phyloP scores from a whole-genome alignment of 2,888 invertebrate species.

The Hypsopygia costalis region DNA sequence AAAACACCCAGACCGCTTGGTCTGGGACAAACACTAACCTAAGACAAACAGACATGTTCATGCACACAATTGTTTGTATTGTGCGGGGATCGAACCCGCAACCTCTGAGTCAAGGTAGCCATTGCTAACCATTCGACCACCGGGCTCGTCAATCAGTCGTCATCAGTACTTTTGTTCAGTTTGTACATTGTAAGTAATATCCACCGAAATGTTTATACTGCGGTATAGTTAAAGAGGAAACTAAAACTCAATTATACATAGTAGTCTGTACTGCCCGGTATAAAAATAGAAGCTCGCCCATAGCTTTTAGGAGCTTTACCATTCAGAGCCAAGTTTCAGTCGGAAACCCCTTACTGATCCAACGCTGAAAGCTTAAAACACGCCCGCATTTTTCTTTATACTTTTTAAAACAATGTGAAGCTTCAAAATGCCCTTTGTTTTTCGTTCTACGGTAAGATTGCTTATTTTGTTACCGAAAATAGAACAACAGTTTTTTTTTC shows the following conservation, averaged over 20 bases:
- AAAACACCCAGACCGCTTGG: no score
- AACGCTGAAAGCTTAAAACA: conserved; percentile 41
- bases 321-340: conserved; percentile 27
- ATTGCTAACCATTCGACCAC: no score
- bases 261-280: neutral
- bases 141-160: no score
- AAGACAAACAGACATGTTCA: no score
- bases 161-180: no score
- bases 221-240: no score
- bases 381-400: conserved; percentile 32
- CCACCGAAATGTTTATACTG: no score
- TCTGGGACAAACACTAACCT: no score
- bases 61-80: no score
- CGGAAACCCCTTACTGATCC: conserved; percentile 37
- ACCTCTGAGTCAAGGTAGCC: no score
- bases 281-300: conserved; percentile 16
- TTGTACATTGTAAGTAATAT: no score
- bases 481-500: conserved; percentile 1
- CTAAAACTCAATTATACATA: neutral
- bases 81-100: no score
- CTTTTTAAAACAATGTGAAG: conserved; percentile 31
- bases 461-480: conserved; percentile 10
- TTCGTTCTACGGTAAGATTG: conserved; percentile 7
- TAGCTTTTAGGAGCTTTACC: conserved; percentile 31
- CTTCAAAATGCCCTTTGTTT: conserved; percentile 18